These are phyloP conservation scores for Aegypius monachus DNA, from an alignment of 2,113 vertebrate genomes.

Conservation along the genomic window DNA sequence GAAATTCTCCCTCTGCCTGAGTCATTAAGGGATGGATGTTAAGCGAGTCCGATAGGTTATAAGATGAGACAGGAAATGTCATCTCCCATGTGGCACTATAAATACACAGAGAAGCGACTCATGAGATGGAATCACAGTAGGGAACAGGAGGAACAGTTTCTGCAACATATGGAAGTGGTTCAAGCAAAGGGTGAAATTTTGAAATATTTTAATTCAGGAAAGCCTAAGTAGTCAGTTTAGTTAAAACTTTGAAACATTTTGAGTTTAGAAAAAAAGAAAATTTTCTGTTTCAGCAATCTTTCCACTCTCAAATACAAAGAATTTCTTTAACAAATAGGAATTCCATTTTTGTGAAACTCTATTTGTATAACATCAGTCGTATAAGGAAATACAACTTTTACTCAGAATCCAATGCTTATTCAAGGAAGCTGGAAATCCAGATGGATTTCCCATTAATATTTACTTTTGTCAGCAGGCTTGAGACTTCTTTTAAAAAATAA, in stretches of 20 bases:
- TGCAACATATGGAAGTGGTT: not conserved
- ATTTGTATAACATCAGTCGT: not conserved
- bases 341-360: not conserved
- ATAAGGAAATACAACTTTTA: not conserved
- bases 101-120: not conserved
- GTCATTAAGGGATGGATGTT: not conserved
- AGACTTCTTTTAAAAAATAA: not conserved
- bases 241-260: not conserved
- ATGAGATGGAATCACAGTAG: not conserved
- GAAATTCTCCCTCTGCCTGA: not conserved
- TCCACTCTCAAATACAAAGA: not conserved
- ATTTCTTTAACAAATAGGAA: not conserved
- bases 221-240: not conserved
- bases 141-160: not conserved
- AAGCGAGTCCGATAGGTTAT: not conserved
- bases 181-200: not conserved
- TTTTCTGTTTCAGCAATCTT: not conserved
- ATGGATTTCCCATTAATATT: not conserved
- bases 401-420: not conserved
- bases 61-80: not conserved
- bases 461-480: not conserved
- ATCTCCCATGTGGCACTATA: not conserved
- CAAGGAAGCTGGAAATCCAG: not conserved
- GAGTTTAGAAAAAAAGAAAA: not conserved
- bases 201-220: not conserved